Conservation (phyloP, 2,797 vertebrate species). For the Pseudochaenichthys georgianus region DNA sequence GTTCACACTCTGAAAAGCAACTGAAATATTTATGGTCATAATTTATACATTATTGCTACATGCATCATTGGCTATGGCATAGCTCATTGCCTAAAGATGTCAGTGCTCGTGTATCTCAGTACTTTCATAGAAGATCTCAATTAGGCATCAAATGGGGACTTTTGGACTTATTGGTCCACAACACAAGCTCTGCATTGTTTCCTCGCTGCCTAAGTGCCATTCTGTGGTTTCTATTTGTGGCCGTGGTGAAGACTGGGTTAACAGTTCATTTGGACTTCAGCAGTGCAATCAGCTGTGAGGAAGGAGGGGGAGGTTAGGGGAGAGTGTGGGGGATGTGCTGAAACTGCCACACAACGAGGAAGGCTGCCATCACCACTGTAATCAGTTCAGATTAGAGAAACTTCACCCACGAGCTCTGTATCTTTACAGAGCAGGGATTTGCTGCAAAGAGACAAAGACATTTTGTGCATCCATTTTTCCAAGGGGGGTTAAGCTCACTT, state of each 20-base stretch:
- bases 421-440: slow-evolving; percentile 28
- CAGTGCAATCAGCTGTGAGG: slow-evolving; percentile 77
- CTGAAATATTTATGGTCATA: slow-evolving; percentile 63
- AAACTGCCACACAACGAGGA: slow-evolving; percentile 58
- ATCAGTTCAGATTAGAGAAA: slow-evolving; percentile 72
- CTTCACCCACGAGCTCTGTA: slow-evolving; percentile 36
- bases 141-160: slow-evolving; percentile 34
- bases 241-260: slow-evolving; percentile 56
- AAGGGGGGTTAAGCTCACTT: neutral
- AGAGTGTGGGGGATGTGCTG: slow-evolving; percentile 52
- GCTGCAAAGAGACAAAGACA: neutral
- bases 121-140: slow-evolving; percentile 24
- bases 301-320: slow-evolving; percentile 30
- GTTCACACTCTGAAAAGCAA: slow-evolving; percentile 50
- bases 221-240: slow-evolving; percentile 55
- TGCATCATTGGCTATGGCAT: slow-evolving; percentile 45
- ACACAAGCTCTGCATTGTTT: slow-evolving; percentile 40
- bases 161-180: slow-evolving; percentile 12
- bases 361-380: slow-evolving; percentile 61
- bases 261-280: slow-evolving; percentile 66
- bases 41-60: slow-evolving; percentile 62
- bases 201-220: slow-evolving; percentile 19
- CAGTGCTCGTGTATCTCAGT: slow-evolving; percentile 22
- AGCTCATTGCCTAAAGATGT: slow-evolving; percentile 58
- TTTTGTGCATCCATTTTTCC: neutral